A percentile compares a stretch with the other conserved stretches of the same genome.
Evolutionary conservation across 1,140 invertebrate species (phyloP).

Genomic region (Drosophila pandora): DNA sequence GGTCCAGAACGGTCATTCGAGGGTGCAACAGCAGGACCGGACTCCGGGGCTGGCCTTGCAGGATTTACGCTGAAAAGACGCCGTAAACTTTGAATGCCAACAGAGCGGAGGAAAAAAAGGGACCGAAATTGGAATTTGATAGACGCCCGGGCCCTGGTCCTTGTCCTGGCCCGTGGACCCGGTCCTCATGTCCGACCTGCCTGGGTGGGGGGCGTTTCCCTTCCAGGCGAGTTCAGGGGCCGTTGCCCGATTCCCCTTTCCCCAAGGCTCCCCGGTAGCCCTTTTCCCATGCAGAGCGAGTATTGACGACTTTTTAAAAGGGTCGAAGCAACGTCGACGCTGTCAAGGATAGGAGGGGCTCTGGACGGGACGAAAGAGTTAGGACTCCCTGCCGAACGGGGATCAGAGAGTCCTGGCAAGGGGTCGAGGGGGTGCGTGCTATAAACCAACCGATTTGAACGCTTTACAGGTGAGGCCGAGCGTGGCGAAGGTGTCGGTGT

Average conservation of each 20-base stretch:
- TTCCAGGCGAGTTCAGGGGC: conserved; percentile 58
- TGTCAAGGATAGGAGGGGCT: conserved; percentile 28
- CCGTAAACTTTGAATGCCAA: conserved; percentile 75
- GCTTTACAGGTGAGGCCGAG: conserved; percentile 47
- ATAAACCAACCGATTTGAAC: conserved; percentile 81
- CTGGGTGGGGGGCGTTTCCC: neutral
- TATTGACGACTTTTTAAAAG: conserved; percentile 83
- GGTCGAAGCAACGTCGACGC: conserved; percentile 65
- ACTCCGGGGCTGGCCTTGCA: conserved; percentile 43
- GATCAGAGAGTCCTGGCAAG: conserved; percentile 6
- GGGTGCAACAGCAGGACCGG: conserved; percentile 32
- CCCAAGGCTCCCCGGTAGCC: conserved; percentile 20
- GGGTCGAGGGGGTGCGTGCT: conserved; percentile 60
- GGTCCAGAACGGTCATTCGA: conserved; percentile 38
- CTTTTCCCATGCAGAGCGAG: conserved; percentile 34
- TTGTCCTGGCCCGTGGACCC: conserved; percentile 26
- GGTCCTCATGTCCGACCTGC: conserved; percentile 8
- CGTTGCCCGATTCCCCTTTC: conserved; percentile 51
- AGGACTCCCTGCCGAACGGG: conserved; percentile 1
- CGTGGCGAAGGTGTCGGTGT: conserved; percentile 18
- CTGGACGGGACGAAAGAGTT: conserved; percentile 2
- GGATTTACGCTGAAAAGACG: conserved; percentile 81
- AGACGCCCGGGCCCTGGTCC: conserved; percentile 56
- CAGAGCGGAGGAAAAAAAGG: conserved; percentile 60
- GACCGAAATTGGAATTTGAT: conserved; percentile 81